Evolutionary conservation across 2,113 vertebrate genomes (phyloP).

Genomic region (Myiozetetes cayanensis): DNA sequence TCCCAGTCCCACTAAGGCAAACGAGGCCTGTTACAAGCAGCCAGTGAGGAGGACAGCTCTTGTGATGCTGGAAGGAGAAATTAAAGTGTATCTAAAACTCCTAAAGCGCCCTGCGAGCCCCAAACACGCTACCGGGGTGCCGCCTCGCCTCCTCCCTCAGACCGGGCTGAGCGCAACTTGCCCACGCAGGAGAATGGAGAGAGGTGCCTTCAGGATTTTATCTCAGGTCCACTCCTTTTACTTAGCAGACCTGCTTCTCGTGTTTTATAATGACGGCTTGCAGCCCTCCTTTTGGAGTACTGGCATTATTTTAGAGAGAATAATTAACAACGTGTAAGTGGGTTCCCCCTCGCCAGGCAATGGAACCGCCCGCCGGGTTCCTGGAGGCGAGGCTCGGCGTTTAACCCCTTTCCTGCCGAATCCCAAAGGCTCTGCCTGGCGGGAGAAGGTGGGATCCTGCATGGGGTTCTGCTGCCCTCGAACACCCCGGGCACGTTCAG

Average conservation of each 20-base stretch:
- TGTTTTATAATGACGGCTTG: not conserved
- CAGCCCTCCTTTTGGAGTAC: not conserved
- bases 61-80: not conserved
- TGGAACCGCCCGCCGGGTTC: slow-evolving; percentile 20
- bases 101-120: not conserved
- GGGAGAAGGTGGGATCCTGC: no score
- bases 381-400: rapidly evolving
- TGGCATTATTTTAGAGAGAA: not conserved
- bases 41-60: not conserved
- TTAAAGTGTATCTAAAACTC: not conserved
- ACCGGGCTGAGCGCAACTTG: not conserved
- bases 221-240: not conserved
- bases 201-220: not conserved
- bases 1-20: not conserved
- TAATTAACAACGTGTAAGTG: not conserved
- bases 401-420: not conserved
- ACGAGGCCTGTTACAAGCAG: not conserved
- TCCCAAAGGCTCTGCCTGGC: not conserved
- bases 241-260: not conserved
- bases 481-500: no score
- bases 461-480: no score
- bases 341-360: not conserved
- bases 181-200: not conserved
- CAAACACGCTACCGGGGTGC: not conserved
- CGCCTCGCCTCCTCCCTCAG: not conserved